phyloP scores from a whole-genome alignment of 2,888 invertebrate species.

The Aleiodes leptofemur region DNA sequence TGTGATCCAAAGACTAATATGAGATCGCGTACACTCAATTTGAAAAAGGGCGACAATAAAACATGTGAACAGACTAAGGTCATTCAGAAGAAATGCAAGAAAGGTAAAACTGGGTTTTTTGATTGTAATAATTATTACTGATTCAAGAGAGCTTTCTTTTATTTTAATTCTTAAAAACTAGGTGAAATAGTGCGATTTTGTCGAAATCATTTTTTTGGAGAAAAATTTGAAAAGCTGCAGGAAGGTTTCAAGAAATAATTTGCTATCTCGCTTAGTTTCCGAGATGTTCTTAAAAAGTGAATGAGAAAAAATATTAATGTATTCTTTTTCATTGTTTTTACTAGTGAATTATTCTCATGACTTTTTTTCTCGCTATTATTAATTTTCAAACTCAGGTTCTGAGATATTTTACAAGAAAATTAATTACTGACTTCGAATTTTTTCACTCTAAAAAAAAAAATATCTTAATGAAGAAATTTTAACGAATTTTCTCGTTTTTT shows the following conservation, averaged over 20 bases:
- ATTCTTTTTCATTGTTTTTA: too few species aligned
- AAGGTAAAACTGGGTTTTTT: constrained; percentile 79
- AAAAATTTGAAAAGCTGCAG: too few species aligned
- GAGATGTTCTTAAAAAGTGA: too few species aligned
- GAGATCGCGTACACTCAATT: constrained; percentile 86
- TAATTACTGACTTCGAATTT: neutral
- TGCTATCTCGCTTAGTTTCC: too few species aligned
- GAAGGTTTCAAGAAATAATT: too few species aligned
- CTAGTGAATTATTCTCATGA: neutral
- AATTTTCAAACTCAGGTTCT: neutral
- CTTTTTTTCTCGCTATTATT: neutral
- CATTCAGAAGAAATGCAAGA: constrained; percentile 94
- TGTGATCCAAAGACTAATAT: constrained; percentile 91
- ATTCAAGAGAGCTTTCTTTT: too few species aligned
- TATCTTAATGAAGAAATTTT: neutral
- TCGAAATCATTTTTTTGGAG: neutral
- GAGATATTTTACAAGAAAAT: neutral
- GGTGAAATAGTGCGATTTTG: neutral
- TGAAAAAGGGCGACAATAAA: constrained; percentile 88
- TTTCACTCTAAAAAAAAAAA: neutral
- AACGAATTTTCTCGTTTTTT: constrained; percentile 19
- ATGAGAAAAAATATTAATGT: too few species aligned
- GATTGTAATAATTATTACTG: neutral
- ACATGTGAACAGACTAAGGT: constrained; percentile 89
- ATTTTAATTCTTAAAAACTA: too few species aligned